Percentiles rank a stretch among this genome's conserved stretches.
phyloP scores from a whole-genome alignment of 2,113 vertebrate genomes.

The Eurypyga helias region DNA sequence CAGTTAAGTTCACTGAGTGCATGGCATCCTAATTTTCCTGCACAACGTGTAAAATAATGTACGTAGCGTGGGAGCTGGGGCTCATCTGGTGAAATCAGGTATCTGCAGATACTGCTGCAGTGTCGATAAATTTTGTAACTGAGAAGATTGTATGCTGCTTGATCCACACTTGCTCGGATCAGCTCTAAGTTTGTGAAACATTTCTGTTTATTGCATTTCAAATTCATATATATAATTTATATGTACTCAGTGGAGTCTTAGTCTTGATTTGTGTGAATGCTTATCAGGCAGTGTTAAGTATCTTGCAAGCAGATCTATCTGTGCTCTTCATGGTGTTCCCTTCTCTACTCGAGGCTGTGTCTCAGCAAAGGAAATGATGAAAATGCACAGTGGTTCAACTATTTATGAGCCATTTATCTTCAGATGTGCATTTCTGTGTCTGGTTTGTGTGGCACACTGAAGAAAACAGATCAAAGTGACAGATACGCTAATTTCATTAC shows the following conservation, averaged over 20 bases:
- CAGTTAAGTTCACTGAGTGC: neutral
- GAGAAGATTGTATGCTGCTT: neutral
- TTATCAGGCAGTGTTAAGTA: conserved; percentile 6
- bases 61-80: neutral
- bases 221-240: conserved; percentile 6
- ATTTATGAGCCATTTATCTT: neutral
- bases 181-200: neutral
- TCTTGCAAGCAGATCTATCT: neutral
- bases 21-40: neutral
- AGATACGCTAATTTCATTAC: conserved; percentile 42
- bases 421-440: neutral
- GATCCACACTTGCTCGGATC: neutral
- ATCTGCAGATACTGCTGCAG: neutral
- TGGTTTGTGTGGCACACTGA: conserved; percentile 1
- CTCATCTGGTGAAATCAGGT: neutral
- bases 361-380: neutral
- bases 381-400: neutral
- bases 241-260: neutral
- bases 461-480: conserved; percentile 21
- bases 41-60: neutral
- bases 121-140: neutral
- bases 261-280: neutral
- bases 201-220: conserved; percentile 6
- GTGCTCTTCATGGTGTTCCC: neutral
- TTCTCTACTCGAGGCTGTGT: neutral